A percentile compares a stretch with the other conserved stretches of the same genome.
These are phyloP conservation scores for Oryzias dopingdopingensis DNA, from an alignment of 2,797 vertebrate species.

Conservation along the genomic window DNA sequence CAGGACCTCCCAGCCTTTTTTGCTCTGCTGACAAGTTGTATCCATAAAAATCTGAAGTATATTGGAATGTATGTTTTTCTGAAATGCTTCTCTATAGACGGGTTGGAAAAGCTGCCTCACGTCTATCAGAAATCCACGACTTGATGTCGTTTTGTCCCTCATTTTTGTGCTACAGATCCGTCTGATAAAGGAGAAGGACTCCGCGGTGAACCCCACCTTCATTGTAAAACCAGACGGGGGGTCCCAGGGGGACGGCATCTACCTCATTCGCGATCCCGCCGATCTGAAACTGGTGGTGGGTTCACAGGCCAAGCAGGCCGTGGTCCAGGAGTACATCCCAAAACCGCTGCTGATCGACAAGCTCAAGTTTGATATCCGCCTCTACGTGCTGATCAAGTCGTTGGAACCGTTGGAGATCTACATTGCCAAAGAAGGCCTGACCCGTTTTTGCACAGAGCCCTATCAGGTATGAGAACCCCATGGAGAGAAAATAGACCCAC, in stretches of 20 bases:
- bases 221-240: slow-evolving; percentile 96
- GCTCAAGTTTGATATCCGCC: slow-evolving; percentile 96
- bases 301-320: slow-evolving; percentile 83
- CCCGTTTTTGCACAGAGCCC: slow-evolving; percentile 95
- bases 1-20: no score
- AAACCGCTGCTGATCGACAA: slow-evolving; percentile 95
- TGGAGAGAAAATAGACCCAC: no score
- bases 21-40: no score
- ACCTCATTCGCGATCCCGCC: slow-evolving; percentile 92
- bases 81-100: no score
- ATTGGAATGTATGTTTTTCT: no score
- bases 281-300: slow-evolving; percentile 82
- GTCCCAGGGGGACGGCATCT: slow-evolving; percentile 98
- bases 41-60: no score
- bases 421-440: slow-evolving; percentile 95
- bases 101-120: not conserved
- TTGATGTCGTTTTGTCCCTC: not conserved
- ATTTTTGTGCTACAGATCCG: slow-evolving; percentile 76
- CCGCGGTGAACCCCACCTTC: slow-evolving; percentile 86
- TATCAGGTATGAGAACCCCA: slow-evolving; percentile 76
- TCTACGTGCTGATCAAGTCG: slow-evolving; percentile 93
- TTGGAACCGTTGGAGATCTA: slow-evolving; percentile 95
- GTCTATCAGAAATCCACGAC: not conserved
- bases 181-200: slow-evolving; percentile 83
- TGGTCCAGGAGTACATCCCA: slow-evolving; percentile 96